Base-by-base conservation (phyloP, 2,888 invertebrate genomes). In the Acrobeloides nanus region DNA sequence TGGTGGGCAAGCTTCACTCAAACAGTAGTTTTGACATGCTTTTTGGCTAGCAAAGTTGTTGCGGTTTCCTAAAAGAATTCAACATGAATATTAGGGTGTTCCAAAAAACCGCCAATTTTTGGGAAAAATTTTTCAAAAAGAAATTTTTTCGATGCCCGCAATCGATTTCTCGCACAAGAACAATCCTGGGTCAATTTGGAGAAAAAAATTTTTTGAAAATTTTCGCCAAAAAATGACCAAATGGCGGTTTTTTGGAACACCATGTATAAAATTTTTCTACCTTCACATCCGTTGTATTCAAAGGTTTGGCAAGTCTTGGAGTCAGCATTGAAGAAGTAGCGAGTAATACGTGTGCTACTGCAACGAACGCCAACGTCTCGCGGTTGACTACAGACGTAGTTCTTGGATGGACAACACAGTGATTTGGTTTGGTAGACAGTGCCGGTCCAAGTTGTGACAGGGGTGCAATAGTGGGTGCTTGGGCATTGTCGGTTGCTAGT, bases 281-380 rank as follows among this genome's bases (percentile, higher is more conserved):
- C 65, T 43, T 66, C 68, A 46, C 73, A 72, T 37, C 73, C 73
- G 50, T 69, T 71, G 61, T 71, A 73, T 42, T 66, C 64, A 51
- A 71, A 72, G 1, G 63, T 59, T 43, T 66, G 61, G 42, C 72
- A 72, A 3, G 62, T 68, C 53, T 68, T 68, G 21, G 63, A 59
- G 48, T 66, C 70, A 24, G 64, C 62, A 49, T 72, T 68, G 62
- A 72, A 72, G 50, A 57, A 72, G 43, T 62, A 71, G 33, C 72
- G 61, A 26, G 62, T 54, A 52, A 72, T 68, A n/a, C 51, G 33
- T 12, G 53, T 57, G 34, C 51, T 49, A 24, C 48, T 49, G 44
- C 64, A 64, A 10, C 70, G 57, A 25, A 67, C 66, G 29, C 72
- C 72, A 21, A 63, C 61, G 53, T 72, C 71, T 18, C 64, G 49